Evolutionary conservation across 2,113 vertebrate genomes (phyloP).

Genomic region (Oostethus manadensis): DNA sequence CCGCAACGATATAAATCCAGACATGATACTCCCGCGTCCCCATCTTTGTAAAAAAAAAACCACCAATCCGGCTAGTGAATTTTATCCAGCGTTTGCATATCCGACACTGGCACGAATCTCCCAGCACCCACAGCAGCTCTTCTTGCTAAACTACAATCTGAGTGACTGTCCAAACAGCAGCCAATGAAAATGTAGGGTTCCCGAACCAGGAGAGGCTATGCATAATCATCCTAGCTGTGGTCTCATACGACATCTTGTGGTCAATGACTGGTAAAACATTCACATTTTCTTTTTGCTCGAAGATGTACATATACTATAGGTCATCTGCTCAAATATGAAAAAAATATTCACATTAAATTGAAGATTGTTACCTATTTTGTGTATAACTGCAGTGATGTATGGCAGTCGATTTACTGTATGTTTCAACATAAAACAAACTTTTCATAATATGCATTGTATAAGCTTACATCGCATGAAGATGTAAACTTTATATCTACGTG

Average conservation of each 20-base stretch:
- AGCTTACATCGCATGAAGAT: too few relatives aligned
- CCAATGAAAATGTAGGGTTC: neutral
- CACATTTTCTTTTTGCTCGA: neutral
- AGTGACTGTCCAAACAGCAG: neutral
- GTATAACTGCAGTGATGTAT: too few relatives aligned
- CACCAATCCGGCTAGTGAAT: neutral
- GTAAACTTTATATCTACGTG: too few relatives aligned
- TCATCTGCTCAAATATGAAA: neutral
- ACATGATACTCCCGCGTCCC: neutral
- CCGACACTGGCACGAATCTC: neutral
- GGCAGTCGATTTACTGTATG: too few relatives aligned
- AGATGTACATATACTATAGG: neutral
- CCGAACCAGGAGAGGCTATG: constrained; percentile 17
- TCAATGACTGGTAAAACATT: accelerated
- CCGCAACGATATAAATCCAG: constrained; percentile 26
- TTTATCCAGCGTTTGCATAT: neutral
- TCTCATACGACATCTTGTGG: constrained; percentile 53
- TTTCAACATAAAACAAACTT: too few relatives aligned
- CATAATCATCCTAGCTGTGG: constrained; percentile 7
- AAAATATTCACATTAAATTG: neutral
- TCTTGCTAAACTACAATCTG: neutral
- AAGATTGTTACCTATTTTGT: too few relatives aligned
- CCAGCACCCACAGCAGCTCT: neutral
- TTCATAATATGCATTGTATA: too few relatives aligned
- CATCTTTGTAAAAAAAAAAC: constrained; percentile 33